Base-by-base conservation (phyloP, 2,888 invertebrate genomes). In the Rhingia rostrata region DNA sequence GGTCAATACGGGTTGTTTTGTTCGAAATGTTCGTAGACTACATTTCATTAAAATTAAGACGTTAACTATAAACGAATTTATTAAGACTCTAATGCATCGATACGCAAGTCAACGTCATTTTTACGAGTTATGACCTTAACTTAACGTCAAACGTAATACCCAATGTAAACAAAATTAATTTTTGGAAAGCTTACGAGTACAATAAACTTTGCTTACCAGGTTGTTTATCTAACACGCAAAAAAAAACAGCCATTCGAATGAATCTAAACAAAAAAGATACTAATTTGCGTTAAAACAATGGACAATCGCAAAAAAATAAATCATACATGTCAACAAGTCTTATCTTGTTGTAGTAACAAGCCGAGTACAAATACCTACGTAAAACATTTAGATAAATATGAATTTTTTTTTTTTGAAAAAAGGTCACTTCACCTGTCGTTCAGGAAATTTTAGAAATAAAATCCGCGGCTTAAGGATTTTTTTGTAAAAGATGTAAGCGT, bases 241-340 rank as follows among this genome's bases (percentile, higher is more conserved):
- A 30, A 53, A 43, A 53, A 60, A 7, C 12, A 41, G n/a, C 6
- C 22, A 3, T 5, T 9, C 9, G 39, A 4, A 41, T 12, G 14
- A 22, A 47, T 30, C 41, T 32, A 60, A 7, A 12, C 61, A 9
- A 45, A 60, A 47, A 53, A 72, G 43, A 61, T 47, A 73, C 47
- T 64, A 54, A 73, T 73, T 73, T 56, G 39, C 39, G 56, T 22
- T 56, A 43, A 54, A 54, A 32, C 45, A 63, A 10, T 33, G 30
- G 53, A 37, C 43, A 14, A 54, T 63, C 37, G 53, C 30, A 60
- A 49, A 53, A 33, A 30, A 32, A 47, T 45, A 47, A 56, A 30
- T 22, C 1, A 22, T 22, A 22, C 22, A 39, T 39, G 58, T 49
- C 32, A 22, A 22, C 22, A 35, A 32, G 30, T 37, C 30, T 37